These are phyloP conservation scores for Gymnocypris eckloni DNA, from an alignment of 2,797 vertebrate genomes.

Conservation along the genomic window DNA sequence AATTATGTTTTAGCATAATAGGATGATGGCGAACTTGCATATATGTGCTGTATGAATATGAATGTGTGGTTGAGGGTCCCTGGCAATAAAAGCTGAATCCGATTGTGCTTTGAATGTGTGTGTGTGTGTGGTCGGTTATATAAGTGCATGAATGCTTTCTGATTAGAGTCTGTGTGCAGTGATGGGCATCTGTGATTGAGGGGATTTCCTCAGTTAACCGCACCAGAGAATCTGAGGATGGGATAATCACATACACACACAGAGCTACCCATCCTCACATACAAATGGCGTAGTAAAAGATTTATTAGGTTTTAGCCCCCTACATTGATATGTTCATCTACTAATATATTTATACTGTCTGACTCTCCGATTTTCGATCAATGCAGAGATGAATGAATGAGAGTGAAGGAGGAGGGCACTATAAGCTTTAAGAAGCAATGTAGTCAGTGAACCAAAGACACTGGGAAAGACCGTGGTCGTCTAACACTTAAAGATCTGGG, in stretches of 20 bases:
- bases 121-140: constrained; percentile 2
- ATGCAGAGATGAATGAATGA: constrained; percentile 15
- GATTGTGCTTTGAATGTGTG: not conserved
- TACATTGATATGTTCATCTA: not conserved
- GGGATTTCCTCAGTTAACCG: constrained; percentile 56
- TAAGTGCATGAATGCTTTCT: constrained; percentile 21
- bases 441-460: constrained; percentile 11
- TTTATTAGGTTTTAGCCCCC: constrained; percentile 11
- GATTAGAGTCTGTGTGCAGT: constrained; percentile 14
- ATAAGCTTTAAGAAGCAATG: not conserved
- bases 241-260: constrained; percentile 49
- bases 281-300: constrained; percentile 32
- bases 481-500: constrained; percentile 4
- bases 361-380: not conserved
- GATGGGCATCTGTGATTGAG: constrained; percentile 27
- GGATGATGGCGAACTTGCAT: not conserved
- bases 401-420: not conserved
- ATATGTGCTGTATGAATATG: not conserved
- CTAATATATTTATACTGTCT: constrained; percentile 18
- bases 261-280: constrained; percentile 8
- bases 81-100: constrained; percentile 1
- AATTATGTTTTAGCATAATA: not conserved
- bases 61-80: not conserved
- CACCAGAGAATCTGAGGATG: constrained; percentile 58
- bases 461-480: not conserved